Percentiles rank a stretch among this genome's conserved stretches.
These are phyloP conservation scores for Sorex maritimensis DNA, from an alignment of 2,797 vertebrate species.

Conservation along the genomic window DNA sequence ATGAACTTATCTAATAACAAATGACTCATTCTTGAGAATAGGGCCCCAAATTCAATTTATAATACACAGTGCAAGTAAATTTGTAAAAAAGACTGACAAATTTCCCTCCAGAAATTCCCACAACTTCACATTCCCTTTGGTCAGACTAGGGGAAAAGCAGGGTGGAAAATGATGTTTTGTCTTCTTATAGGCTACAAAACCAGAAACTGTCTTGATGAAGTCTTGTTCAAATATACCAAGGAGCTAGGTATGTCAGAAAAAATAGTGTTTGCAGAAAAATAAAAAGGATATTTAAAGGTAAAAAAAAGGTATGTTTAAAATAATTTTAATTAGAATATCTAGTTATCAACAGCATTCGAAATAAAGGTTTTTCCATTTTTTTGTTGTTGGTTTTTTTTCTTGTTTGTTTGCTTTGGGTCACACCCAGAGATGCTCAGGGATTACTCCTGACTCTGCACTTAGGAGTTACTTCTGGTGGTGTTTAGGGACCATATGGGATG, in stretches of 20 bases:
- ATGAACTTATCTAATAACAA: conserved; percentile 67
- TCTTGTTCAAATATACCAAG: not conserved
- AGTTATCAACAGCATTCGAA: not conserved
- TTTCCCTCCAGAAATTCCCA: conserved; percentile 54
- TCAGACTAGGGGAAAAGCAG: not conserved
- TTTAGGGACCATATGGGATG: too few relatives aligned
- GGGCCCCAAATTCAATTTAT: conserved; percentile 67
- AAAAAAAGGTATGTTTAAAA: conserved; percentile 37
- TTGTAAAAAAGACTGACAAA: conserved; percentile 55
- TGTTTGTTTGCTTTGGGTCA: too few relatives aligned
- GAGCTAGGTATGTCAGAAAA: not conserved
- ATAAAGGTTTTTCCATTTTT: not conserved
- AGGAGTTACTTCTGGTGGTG: too few relatives aligned
- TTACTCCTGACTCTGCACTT: too few relatives aligned
- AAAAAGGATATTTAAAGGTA: conserved; percentile 7
- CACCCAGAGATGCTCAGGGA: too few relatives aligned
- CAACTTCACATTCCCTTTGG: conserved; percentile 55
- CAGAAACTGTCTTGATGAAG: not conserved
- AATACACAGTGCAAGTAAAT: conserved; percentile 66
- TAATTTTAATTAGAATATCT: not conserved
- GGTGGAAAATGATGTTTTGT: conserved; percentile 58
- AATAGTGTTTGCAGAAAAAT: not conserved
- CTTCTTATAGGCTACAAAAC: not conserved
- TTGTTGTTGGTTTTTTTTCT: not conserved
- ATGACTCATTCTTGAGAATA: conserved; percentile 65